These are phyloP conservation scores for Andrena marginata DNA, from an alignment of 2,888 invertebrate genomes.

Conservation along the genomic window DNA sequence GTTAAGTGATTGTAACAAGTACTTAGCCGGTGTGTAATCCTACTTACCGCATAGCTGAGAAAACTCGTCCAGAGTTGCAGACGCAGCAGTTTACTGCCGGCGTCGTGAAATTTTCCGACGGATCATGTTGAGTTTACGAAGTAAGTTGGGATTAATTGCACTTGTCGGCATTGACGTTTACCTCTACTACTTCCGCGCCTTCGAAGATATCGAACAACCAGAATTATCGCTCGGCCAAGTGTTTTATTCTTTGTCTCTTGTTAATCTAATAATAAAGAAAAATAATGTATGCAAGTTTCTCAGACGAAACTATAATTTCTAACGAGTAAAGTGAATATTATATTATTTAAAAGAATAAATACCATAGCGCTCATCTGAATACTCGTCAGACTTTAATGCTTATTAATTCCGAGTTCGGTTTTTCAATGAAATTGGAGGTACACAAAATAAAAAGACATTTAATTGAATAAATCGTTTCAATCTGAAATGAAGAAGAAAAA, in stretches of 20 bases:
- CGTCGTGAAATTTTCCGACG: slow-evolving; percentile 44
- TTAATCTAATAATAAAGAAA: slow-evolving; percentile 1
- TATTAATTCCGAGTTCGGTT: too few species aligned
- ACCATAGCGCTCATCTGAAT: too few species aligned
- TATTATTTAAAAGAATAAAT: too few species aligned
- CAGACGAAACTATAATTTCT: too few species aligned
- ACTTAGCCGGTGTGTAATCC: slow-evolving; percentile 50
- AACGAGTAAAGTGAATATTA: too few species aligned
- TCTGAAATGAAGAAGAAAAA: neutral
- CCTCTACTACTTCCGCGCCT: neutral
- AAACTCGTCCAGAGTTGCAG: slow-evolving; percentile 44
- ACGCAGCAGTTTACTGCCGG: slow-evolving; percentile 20
- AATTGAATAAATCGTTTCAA: neutral
- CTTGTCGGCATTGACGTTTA: slow-evolving; percentile 25
- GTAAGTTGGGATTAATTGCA: slow-evolving; percentile 40
- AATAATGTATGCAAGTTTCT: neutral
- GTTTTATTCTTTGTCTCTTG: neutral
- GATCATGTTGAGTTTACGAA: slow-evolving; percentile 33
- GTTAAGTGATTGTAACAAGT: slow-evolving; percentile 57
- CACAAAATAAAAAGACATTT: neutral
- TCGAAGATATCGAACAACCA: neutral
- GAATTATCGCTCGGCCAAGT: slow-evolving; percentile 3
- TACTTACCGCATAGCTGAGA: slow-evolving; percentile 45
- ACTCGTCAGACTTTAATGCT: too few species aligned
- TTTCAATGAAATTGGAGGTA: neutral